phyloP scores from a whole-genome alignment of 2,113 vertebrate species.

The Lethenteron camtschaticum region DNA sequence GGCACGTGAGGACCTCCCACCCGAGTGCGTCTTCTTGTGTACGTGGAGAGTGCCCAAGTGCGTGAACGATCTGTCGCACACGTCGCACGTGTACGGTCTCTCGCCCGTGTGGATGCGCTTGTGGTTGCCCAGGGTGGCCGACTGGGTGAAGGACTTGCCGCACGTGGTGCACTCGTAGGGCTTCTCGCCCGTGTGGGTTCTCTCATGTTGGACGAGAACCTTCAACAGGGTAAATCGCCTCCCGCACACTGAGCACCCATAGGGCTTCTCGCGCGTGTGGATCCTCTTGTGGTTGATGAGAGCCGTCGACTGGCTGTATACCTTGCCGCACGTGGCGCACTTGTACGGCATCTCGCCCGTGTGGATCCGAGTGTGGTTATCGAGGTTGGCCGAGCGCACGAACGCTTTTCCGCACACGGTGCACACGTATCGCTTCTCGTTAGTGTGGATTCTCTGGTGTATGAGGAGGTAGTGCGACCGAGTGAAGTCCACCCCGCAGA shows the following conservation, averaged over 20 bases:
- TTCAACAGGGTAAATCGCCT: neutral
- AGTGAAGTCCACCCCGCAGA: slow-evolving; percentile 53
- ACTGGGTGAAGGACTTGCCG: neutral
- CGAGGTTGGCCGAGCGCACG: neutral
- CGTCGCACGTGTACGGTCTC: neutral
- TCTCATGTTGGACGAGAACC: neutral
- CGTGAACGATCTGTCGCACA: neutral
- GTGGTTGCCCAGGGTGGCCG: neutral
- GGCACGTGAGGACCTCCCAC: neutral
- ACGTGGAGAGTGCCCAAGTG: neutral
- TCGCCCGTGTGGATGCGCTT: neutral
- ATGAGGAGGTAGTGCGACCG: slow-evolving; percentile 52
- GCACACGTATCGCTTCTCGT: slow-evolving; percentile 41
- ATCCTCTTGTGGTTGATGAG: neutral
- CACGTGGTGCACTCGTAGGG: neutral
- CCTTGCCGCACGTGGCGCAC: neutral
- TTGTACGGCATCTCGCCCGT: neutral
- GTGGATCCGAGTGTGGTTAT: neutral
- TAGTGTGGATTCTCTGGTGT: slow-evolving; percentile 49
- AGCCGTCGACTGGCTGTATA: neutral
- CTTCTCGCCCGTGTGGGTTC: slow-evolving; percentile 2
- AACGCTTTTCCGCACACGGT: slow-evolving; percentile 15
- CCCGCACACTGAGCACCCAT: slow-evolving; percentile 5
- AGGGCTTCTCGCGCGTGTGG: neutral
- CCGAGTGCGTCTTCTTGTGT: neutral